Conservation (phyloP, 2,113 vertebrate genomes). For the Carlito syrichta region DNA sequence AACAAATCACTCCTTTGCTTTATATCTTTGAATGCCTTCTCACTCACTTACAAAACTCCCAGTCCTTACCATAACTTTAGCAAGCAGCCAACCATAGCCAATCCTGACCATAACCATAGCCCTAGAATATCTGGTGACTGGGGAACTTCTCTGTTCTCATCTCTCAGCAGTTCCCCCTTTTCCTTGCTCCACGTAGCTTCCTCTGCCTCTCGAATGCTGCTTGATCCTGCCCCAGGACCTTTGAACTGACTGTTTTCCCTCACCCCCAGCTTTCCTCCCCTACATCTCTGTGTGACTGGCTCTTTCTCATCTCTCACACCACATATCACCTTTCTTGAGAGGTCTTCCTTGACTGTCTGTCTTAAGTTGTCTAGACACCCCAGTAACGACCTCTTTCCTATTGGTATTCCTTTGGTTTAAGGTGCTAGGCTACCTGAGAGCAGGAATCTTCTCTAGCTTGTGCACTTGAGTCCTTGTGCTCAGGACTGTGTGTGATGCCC, state of each 20-base stretch:
- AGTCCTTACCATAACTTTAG: neutral
- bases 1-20: neutral
- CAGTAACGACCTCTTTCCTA: neutral
- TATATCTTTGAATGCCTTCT: neutral
- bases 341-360: neutral
- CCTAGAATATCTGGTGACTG: neutral
- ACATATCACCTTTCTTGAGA: neutral
- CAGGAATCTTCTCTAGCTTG: neutral
- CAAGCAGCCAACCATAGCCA: too few species aligned
- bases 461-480: neutral
- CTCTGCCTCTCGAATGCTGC: neutral
- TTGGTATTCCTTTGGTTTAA: neutral
- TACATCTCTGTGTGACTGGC: neutral
- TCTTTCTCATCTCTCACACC: neutral
- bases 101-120: neutral
- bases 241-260: neutral
- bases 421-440: neutral
- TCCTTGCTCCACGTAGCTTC: neutral
- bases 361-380: neutral
- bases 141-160: neutral
- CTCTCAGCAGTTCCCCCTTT: fast-evolving
- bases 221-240: neutral
- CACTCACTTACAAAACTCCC: neutral
- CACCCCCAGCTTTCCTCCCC: neutral
- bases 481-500: neutral